Conservation (phyloP, 2,888 invertebrate genomes). For the Exocentrus adspersus region DNA sequence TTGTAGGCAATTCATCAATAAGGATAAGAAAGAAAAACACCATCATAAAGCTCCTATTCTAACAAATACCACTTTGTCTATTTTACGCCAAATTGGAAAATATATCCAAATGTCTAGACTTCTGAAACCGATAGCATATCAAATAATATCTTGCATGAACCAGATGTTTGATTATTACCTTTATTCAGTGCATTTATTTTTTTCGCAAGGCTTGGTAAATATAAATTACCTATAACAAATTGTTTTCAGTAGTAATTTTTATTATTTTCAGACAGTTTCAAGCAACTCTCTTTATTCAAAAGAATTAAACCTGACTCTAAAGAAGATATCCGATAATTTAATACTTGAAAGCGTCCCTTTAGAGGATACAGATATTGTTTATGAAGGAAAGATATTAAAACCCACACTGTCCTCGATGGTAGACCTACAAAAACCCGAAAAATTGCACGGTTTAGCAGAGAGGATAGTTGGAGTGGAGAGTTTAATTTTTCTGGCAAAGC, state of each 20-base stretch:
- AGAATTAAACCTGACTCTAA: conserved; percentile 79
- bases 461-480: conserved; percentile 94
- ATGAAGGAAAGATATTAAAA: conserved; percentile 64
- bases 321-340: conserved; percentile 80
- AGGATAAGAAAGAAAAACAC: conserved; percentile 53
- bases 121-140: conserved; percentile 87
- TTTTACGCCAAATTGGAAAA: conserved; percentile 87
- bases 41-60: conserved; percentile 71
- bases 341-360: conserved; percentile 62
- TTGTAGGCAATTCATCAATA: conserved; percentile 32
- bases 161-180: conserved; percentile 95
- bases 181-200: conserved; percentile 87
- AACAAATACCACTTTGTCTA: conserved; percentile 91
- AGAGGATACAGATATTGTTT: conserved; percentile 50
- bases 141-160: conserved; percentile 90
- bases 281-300: conserved; percentile 69
- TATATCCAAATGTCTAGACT: conserved; percentile 94
- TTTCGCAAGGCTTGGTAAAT: conserved; percentile 79
- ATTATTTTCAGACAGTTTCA: conserved; percentile 63
- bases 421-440: conserved; percentile 74
- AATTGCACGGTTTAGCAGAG: conserved; percentile 83
- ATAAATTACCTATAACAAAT: too few species aligned
- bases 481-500: conserved; percentile 87
- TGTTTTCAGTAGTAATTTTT: too few species aligned
- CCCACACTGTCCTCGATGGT: conserved; percentile 71